Base-by-base conservation (phyloP, 2,888 invertebrate genomes). In the Bhutanitis thaidina region DNA sequence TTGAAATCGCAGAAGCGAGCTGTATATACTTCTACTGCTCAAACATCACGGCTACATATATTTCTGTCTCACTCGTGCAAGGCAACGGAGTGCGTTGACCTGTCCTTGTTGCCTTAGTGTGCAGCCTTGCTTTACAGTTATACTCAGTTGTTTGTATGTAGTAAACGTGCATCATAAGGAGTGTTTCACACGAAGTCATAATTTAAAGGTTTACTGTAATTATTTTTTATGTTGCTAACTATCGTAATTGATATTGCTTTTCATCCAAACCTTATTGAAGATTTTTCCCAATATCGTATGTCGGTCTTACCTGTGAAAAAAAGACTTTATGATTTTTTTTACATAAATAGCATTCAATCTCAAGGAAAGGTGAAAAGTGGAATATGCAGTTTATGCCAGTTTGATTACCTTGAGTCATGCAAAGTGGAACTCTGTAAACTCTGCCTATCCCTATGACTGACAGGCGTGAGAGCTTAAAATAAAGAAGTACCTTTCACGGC, bases 81-180 rank as follows among this genome's bases (percentile, higher is more conserved):
- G 89, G 89, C 87, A 87, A 88, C 81, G 59, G 80, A 86, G 89
- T 83, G 80, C 88, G 80, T 86, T 88, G 89, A 89, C 88, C 89
- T 89, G 89, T 89, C 89, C 89, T 89, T 89, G 89, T 78, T 89
- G 67, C 53, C 68, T 55, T 64, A 77, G 89, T 89, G 89, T 88
- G 88, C 82, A 88, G 86, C 88, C 88, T 89, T 89, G 87, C 86
- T 83, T 79, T 86, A 84, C 83, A 80, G 85, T 85, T 85, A 82
- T 77, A 80, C 71, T 66, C 57, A 58, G 63, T 69, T 75, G 59
- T 71, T 68, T 80, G 76, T 80, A 68, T 81, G 79, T 65, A 56
- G 64, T 64, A 59, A 64, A 64, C 73, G 78, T 87, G 86, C 84
- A 87, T 83, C 80, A 62, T 88, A 78, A 88, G 74, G 86, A 64